A percentile compares a stretch with the other conserved stretches of the same genome.
Evolutionary conservation across 1,140 invertebrate genomes (phyloP).

Genomic region (Tetramorium parvispinum): DNA sequence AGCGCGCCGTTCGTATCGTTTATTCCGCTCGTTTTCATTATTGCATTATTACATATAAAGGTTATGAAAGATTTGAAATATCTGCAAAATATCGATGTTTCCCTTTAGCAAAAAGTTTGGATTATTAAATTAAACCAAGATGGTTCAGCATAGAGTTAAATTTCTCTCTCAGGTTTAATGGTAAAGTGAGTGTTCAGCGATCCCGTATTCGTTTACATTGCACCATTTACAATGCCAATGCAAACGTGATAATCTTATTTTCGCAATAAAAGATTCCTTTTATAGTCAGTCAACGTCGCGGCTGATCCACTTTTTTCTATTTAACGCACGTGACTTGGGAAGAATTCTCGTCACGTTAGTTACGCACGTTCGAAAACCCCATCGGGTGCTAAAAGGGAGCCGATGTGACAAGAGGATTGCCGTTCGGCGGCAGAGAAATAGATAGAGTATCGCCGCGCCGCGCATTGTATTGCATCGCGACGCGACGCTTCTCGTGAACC

Average conservation of each 20-base stretch:
- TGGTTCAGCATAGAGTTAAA: not conserved
- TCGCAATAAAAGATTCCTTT: constrained; percentile 29
- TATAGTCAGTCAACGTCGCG: constrained; percentile 10
- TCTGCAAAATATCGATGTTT: not conserved
- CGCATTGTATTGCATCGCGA: not conserved
- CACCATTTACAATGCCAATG: not conserved
- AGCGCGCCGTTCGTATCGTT: not conserved
- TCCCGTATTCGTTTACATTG: not conserved
- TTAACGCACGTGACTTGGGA: not conserved
- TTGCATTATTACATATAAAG: too few species aligned
- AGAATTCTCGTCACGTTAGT: constrained; percentile 39
- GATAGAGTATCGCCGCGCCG: constrained; percentile 1
- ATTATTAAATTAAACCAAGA: not conserved
- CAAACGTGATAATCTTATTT: constrained; percentile 10
- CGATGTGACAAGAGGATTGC: constrained; percentile 35
- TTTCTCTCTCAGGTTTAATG: not conserved
- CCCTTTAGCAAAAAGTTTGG: not conserved
- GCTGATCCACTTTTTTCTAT: constrained; percentile 35
- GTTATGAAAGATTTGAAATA: too few species aligned
- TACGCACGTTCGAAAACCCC: constrained; percentile 34
- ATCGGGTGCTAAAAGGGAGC: constrained; percentile 1
- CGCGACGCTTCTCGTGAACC: constrained; percentile 27
- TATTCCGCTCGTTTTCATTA: not conserved
- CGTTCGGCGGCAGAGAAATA: not conserved
- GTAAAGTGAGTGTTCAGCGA: not conserved